A percentile compares a stretch with the other conserved stretches of the same genome.
phyloP scores from a whole-genome alignment of 2,113 vertebrate genomes.

The Ptyas mucosa region DNA sequence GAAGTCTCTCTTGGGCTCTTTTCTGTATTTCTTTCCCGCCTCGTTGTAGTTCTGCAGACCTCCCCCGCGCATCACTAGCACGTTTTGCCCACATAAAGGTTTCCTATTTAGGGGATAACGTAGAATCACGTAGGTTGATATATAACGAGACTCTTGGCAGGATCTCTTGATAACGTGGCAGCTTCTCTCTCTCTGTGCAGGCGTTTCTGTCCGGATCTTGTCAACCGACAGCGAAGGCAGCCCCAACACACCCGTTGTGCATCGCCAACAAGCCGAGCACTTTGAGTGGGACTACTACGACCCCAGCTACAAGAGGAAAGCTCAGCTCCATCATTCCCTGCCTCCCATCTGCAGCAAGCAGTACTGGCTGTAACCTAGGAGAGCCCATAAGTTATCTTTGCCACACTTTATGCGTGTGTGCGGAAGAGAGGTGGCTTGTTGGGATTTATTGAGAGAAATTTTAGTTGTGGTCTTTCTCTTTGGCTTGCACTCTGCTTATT shows the following conservation, averaged over 20 bases:
- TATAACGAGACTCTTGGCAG: neutral
- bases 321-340: slow-evolving; percentile 57
- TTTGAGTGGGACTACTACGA: slow-evolving; percentile 83
- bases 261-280: slow-evolving; percentile 28
- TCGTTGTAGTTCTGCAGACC: neutral
- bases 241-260: slow-evolving; percentile 48
- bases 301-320: slow-evolving; percentile 74
- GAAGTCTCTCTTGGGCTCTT: neutral
- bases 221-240: slow-evolving; percentile 76
- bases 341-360: slow-evolving; percentile 63
- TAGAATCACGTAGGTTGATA: neutral
- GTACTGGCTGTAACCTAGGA: slow-evolving; percentile 72
- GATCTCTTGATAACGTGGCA: neutral
- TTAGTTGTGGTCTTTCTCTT: neutral
- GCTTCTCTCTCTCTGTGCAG: slow-evolving; percentile 43
- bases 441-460: neutral
- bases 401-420: too few species aligned
- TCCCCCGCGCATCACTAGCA: neutral
- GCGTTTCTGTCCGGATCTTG: slow-evolving; percentile 76
- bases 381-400: neutral
- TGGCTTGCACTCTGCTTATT: neutral
- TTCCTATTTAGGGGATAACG: neutral
- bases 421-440: accelerated
- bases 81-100: neutral
- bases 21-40: neutral